A percentile compares a stretch with the other conserved stretches of the same genome.
phyloP scores from a whole-genome alignment of 2,113 vertebrate species.

The Canis aureus region DNA sequence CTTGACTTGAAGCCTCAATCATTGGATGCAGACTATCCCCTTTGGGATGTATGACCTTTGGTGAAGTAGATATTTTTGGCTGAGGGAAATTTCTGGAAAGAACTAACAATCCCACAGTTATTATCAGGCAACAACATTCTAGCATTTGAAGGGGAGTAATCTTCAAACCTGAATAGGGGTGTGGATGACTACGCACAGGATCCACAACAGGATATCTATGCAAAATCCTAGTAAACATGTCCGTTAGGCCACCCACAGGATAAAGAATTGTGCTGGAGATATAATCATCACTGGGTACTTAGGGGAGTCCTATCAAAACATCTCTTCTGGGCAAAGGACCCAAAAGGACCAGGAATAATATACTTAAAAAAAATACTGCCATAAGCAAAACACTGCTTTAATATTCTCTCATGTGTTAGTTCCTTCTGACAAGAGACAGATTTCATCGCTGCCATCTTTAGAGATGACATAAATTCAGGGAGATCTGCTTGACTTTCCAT shows the following conservation, averaged over 20 bases:
- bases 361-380: background rate
- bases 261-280: background rate
- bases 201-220: background rate
- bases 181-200: background rate
- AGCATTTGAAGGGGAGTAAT: background rate
- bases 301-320: background rate
- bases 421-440: background rate
- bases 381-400: background rate
- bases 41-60: background rate
- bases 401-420: background rate
- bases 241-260: background rate
- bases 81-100: background rate
- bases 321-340: background rate
- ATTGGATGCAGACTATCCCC: background rate
- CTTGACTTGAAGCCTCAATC: background rate
- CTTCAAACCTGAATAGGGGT: background rate
- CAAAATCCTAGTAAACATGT: background rate
- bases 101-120: background rate
- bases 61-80: background rate
- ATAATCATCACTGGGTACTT: background rate
- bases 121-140: background rate
- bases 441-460: background rate
- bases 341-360: background rate
- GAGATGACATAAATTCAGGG: background rate
- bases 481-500: background rate